These are phyloP conservation scores for Acrocephalus kingi DNA, from an alignment of 2,113 vertebrate species.

Conservation along the genomic window DNA sequence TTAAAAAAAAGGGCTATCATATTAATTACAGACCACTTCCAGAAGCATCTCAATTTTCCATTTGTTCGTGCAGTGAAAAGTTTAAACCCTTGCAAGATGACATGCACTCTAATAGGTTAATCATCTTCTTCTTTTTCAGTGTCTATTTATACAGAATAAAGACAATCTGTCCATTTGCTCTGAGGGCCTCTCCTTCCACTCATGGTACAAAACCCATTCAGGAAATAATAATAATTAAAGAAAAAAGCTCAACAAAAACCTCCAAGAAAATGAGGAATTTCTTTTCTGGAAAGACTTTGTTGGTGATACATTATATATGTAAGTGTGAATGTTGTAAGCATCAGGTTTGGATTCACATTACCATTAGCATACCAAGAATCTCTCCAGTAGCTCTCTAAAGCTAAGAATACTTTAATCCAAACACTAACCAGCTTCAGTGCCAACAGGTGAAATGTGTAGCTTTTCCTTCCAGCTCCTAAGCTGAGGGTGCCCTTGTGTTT, in stretches of 20 bases:
- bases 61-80: neutral
- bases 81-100: neutral
- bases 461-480: neutral
- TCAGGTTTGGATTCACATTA: neutral
- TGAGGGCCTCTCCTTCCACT: neutral
- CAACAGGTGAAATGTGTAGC: neutral
- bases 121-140: neutral
- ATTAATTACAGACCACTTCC: neutral
- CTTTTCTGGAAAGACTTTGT: neutral
- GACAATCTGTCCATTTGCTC: neutral
- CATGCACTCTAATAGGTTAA: neutral
- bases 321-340: neutral
- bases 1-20: neutral
- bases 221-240: neutral
- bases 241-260: neutral
- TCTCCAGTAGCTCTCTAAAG: neutral
- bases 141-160: neutral
- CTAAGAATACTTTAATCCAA: neutral
- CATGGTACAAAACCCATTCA: neutral
- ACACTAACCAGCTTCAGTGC: neutral
- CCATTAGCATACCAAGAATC: neutral
- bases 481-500: neutral
- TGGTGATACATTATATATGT: rapidly evolving
- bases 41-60: neutral
- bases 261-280: neutral